Percentiles rank a stretch among this genome's conserved stretches.
phyloP scores from a whole-genome alignment of 2,888 invertebrate species.

The Coelogynopora nodosa region DNA sequence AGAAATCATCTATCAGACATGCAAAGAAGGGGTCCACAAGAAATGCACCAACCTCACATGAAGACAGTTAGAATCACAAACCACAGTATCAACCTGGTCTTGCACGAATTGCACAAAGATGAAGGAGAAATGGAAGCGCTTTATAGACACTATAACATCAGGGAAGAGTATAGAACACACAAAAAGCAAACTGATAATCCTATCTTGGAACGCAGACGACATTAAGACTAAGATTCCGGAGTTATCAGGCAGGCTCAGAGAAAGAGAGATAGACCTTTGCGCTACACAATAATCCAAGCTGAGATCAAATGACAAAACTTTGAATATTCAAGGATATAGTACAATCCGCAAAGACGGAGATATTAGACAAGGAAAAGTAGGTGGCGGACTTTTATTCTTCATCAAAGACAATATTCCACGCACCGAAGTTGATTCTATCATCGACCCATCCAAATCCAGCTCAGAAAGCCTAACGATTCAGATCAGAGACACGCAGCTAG shows the following conservation, averaged over 20 bases:
- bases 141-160: background rate
- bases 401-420: background rate
- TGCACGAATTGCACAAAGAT: background rate
- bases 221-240: background rate
- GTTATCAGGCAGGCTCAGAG: background rate
- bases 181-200: background rate
- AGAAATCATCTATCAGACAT: background rate
- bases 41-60: background rate
- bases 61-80: background rate
- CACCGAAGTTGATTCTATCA: background rate
- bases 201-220: background rate
- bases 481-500: background rate
- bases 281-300: background rate
- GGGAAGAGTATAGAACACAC: background rate
- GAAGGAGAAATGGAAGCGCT: background rate
- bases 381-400: background rate
- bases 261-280: background rate
- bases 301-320: background rate
- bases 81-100: background rate
- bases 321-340: background rate
- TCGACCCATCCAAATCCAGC: background rate
- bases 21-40: background rate
- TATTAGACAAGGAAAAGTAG: background rate
- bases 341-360: background rate
- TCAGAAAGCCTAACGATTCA: background rate